Base-by-base conservation (phyloP, 2,797 vertebrate species). In the Helarctos malayanus region DNA sequence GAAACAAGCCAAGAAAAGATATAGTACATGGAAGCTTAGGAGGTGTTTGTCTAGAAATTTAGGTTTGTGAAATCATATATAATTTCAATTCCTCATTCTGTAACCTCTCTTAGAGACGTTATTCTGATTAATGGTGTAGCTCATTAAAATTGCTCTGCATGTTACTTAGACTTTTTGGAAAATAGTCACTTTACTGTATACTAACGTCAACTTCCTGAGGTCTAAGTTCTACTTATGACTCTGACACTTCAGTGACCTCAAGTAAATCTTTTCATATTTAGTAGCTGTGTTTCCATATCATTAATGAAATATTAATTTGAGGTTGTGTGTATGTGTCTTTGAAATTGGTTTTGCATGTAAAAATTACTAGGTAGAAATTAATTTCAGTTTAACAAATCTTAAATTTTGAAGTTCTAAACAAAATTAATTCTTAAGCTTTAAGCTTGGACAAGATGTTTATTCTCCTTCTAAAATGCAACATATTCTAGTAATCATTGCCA, bases 251-350 rank as follows among this genome's bases (percentile, higher is more conserved):
- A 27, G 7, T 89, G 57, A 76, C 49, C 45, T 89, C n/a, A 84
- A 57, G 18, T 56, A 45, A 92, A 68, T 63, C 1, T 49, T 94
- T 89, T 94, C 35, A 76, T 78, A 38, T 92, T 92, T 63, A 73
- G 41, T 81, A 45, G 23, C 5, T 80, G 25, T 35, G 5, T 63
- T 88, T 87, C 29, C 49, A n/a, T 56, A 49, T 68, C 21, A 49
- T 78, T 84, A 83, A 73, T 90, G 78, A 94, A 94, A 35, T 76
- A 61, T 25, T 91, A 95, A 95, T 68, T 61, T 41, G 25, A 92
- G 12, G 47, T 5, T 63, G 0, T 69, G 41, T 81, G 18, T 71
- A 13, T 25, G 2, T 78, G 27, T 76, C 35, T 54, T 57, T 79
- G 63, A 91, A 12, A 18, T 12, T 84, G 21, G 8, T 21, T 84